A percentile compares a stretch with the other conserved stretches of the same genome.
phyloP scores from a whole-genome alignment of 2,888 invertebrate species.

The Pterobdella sp. region DNA sequence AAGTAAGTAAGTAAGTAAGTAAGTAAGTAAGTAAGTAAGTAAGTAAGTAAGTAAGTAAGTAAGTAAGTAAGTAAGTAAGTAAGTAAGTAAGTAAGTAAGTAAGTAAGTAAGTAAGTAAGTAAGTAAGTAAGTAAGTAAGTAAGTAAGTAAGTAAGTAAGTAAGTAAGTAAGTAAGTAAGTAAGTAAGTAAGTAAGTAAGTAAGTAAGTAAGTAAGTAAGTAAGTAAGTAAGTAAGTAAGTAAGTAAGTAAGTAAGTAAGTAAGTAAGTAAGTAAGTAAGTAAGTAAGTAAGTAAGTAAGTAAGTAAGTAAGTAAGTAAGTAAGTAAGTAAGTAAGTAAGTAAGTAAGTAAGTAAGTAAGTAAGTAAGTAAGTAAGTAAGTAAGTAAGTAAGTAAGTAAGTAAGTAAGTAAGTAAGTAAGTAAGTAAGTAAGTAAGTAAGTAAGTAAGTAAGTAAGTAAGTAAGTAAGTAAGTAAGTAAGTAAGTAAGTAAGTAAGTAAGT shows the following conservation, averaged over 20 bases:
- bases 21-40: conserved; percentile 21
- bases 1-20: conserved; percentile 21
- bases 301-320: too few relatives aligned
- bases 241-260: neutral
- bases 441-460: too few relatives aligned
- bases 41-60: conserved; percentile 21
- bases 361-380: too few relatives aligned
- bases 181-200: neutral
- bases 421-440: too few relatives aligned
- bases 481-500: too few relatives aligned
- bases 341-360: too few relatives aligned
- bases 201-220: neutral
- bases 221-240: neutral
- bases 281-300: too few relatives aligned
- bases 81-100: conserved; percentile 21
- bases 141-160: neutral
- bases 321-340: too few relatives aligned
- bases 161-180: neutral
- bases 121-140: neutral
- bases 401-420: too few relatives aligned
- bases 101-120: conserved; percentile 21
- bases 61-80: conserved; percentile 21
- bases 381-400: too few relatives aligned
- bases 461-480: too few relatives aligned
- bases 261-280: neutral